Evolutionary conservation across 1,140 invertebrate genomes (phyloP).

Genomic region (Bombus turneri): DNA sequence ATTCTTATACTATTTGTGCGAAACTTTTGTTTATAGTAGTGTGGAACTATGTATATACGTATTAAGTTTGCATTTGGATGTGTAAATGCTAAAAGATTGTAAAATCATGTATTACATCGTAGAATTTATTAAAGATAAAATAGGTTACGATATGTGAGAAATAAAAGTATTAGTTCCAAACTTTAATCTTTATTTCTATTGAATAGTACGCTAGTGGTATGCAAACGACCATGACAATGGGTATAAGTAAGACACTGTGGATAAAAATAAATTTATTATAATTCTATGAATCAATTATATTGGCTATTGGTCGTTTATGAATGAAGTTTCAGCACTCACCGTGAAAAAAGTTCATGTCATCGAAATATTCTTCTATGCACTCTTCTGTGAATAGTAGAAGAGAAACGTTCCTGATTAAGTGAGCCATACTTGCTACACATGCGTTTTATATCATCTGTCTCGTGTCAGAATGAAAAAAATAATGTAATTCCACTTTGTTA

Average conservation of each 20-base stretch:
- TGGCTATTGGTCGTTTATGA: slow-evolving; percentile 33
- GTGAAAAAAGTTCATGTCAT: slow-evolving; percentile 89
- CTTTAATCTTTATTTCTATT: background rate
- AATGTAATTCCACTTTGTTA: background rate
- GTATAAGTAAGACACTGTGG: too few species aligned
- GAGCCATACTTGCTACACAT: slow-evolving; percentile 24
- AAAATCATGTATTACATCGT: background rate
- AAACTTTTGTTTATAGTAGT: background rate
- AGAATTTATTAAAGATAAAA: background rate
- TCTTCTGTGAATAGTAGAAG: slow-evolving; percentile 85
- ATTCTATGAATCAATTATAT: background rate
- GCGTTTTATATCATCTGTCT: background rate
- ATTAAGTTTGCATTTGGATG: background rate
- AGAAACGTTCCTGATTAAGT: slow-evolving; percentile 71
- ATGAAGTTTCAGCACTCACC: slow-evolving; percentile 82
- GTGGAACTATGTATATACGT: background rate
- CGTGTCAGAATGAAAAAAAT: background rate
- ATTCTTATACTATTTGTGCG: background rate
- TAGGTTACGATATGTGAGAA: too few species aligned
- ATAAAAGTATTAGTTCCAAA: background rate
- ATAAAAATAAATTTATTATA: background rate
- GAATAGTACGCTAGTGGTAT: too few species aligned
- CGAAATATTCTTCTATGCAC: slow-evolving; percentile 90
- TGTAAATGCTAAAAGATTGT: background rate
- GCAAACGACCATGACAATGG: too few species aligned